Evolutionary conservation across 2,797 vertebrate species (phyloP).

Genomic region (Halcyon badia): DNA sequence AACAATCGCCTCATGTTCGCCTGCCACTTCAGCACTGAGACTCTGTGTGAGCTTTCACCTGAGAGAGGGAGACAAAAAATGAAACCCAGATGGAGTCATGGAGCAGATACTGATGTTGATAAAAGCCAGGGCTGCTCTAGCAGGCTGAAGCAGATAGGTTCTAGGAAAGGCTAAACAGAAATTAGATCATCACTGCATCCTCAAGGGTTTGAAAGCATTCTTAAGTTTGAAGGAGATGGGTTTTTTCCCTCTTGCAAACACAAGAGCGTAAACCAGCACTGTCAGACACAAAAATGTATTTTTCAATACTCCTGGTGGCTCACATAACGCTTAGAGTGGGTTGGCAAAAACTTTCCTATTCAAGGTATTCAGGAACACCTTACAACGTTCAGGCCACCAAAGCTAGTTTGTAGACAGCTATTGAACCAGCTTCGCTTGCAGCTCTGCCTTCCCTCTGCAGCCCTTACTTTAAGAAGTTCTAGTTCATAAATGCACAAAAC

Average conservation of each 20-base stretch:
- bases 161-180: not conserved
- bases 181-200: not conserved
- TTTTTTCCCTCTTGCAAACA: not conserved
- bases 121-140: not conserved
- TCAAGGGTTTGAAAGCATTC: not conserved
- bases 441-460: not conserved
- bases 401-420: not conserved
- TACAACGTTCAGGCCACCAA: not conserved
- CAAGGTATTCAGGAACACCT: not conserved
- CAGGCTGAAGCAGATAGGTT: not conserved
- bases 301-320: not conserved
- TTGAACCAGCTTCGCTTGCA: rapidly evolving
- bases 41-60: rapidly evolving
- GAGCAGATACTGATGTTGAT: not conserved
- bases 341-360: not conserved
- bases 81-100: rapidly evolving
- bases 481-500: not conserved
- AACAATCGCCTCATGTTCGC: rapidly evolving
- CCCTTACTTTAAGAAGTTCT: not conserved
- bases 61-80: not conserved
- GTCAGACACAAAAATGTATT: not conserved
- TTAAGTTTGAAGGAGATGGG: not conserved
- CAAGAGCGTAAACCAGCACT: not conserved
- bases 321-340: not conserved
- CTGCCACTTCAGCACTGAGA: rapidly evolving